A percentile compares a stretch with the other conserved stretches of the same genome.
Evolutionary conservation across 53 echinoderm and acorn worm species (phyloP).

Genomic region (Patiria pectinifera): DNA sequence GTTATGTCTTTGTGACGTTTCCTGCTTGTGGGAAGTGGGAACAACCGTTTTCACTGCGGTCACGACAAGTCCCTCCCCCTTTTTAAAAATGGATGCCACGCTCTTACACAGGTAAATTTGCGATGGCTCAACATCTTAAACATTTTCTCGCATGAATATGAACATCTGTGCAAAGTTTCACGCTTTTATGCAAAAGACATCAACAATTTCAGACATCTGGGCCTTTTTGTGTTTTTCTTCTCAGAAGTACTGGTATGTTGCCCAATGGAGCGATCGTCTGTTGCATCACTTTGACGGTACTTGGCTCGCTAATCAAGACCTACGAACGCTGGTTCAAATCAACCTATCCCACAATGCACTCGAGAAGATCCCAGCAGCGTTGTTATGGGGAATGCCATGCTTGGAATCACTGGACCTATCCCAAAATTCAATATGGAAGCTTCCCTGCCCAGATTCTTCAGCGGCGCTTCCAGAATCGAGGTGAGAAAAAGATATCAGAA

Average conservation of each 20-base stretch:
- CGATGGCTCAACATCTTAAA: too few species aligned
- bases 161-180: too few species aligned
- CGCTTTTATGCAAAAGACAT: too few species aligned
- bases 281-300: slow-evolving; percentile 32
- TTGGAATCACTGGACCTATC: slow-evolving; percentile 38
- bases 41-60: too few species aligned
- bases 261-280: slow-evolving; percentile 37
- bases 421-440: slow-evolving; percentile 37
- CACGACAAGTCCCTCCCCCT: too few species aligned
- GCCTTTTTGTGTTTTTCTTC: background rate
- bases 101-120: too few species aligned
- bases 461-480: background rate
- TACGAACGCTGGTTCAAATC: slow-evolving; percentile 10
- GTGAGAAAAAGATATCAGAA: background rate
- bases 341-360: slow-evolving; percentile 63
- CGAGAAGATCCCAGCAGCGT: slow-evolving; percentile 17
- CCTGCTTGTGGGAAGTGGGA: too few species aligned
- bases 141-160: too few species aligned
- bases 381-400: slow-evolving; percentile 53
- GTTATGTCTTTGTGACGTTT: too few species aligned
- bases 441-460: slow-evolving; percentile 14
- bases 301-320: slow-evolving; percentile 21
- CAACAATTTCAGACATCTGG: too few species aligned
- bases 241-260: background rate
- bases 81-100: too few species aligned